Evolutionary conservation across 2,888 invertebrate genomes (phyloP), one percentile per base, ranked within the genome.

Genomic region (Dysmachus trigonus): DNA sequence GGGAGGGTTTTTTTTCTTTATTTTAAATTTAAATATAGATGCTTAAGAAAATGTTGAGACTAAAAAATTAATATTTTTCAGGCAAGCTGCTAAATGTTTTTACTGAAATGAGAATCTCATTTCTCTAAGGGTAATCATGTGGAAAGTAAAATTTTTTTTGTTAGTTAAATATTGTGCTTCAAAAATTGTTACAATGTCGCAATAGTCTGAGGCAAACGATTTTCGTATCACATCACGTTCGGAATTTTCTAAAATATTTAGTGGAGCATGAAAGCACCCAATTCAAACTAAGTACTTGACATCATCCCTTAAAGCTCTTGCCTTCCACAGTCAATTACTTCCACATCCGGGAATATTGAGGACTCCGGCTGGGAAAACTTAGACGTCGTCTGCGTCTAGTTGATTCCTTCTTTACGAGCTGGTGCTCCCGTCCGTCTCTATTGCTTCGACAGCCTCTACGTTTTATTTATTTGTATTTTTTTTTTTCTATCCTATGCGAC

Each of bases 261-360:
- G 77, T 77, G 47, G 51, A 31, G 77, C 77, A 35, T 77, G 47
- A 77, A 77, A 77, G 47, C 77, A 77, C 47, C 77, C 77, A 41
- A 77, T 77, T 77, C 77, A 77, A 77, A 77, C 77, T 77, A 77
- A 77, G 77, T 31, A 77, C 77, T 47, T 77, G 77, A 77, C 77
- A 77, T 77, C 77, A 77, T 77, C 77, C 47, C 77, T n/a, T 41
- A 77, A 77, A 77, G 47, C 77, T 27, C 77, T 77, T 77, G 77
- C 47, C 47, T 77, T 47, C 77, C 77, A 77, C 47, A 77, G 77
- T 77, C 77, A 77, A 77, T 77, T 77, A 77, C 77, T 41, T 77
- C 77, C 51, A 77, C 77, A 77, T 77, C 77, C 47, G 27, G 77
- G 27, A 47, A 13, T 38, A 76, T 38, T 41, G 27, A n/a, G 38